These are phyloP conservation scores for Oxycera nigricornis DNA, from an alignment of 2,888 invertebrate species.

Conservation along the genomic window DNA sequence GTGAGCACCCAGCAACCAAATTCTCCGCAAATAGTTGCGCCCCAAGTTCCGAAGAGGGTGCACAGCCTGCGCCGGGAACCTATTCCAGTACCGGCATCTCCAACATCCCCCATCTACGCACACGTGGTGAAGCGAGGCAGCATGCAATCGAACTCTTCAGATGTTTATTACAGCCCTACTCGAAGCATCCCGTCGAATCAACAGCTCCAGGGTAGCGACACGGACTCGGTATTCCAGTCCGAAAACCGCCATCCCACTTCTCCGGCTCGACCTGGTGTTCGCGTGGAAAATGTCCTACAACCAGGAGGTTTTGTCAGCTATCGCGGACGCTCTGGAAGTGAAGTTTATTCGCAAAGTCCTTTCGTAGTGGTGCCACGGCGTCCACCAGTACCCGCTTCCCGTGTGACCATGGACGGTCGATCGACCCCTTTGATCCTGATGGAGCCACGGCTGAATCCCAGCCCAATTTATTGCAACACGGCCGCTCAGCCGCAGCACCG, in stretches of 20 bases:
- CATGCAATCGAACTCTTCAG: slow-evolving; percentile 57
- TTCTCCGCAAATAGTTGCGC: slow-evolving; percentile 51
- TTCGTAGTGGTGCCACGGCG: slow-evolving; percentile 53
- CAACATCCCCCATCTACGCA: slow-evolving; percentile 57
- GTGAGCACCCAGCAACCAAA: slow-evolving; percentile 53
- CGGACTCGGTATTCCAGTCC: slow-evolving; percentile 50
- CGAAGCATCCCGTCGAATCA: slow-evolving; percentile 46
- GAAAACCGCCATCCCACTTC: slow-evolving; percentile 47
- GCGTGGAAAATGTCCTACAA: slow-evolving; percentile 54
- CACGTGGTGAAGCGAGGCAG: slow-evolving; percentile 59
- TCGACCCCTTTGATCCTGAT: slow-evolving; percentile 58
- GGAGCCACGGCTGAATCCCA: slow-evolving; percentile 51
- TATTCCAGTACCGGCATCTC: background rate
- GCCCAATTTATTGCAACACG: slow-evolving; percentile 56
- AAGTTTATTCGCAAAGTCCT: slow-evolving; percentile 50
- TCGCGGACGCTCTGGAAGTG: slow-evolving; percentile 43
- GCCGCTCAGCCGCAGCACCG: slow-evolving; percentile 48
- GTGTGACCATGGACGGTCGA: slow-evolving; percentile 53
- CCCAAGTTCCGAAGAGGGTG: slow-evolving; percentile 58
- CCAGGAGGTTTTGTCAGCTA: slow-evolving; percentile 53
- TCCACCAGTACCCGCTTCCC: slow-evolving; percentile 46
- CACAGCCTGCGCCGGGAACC: slow-evolving; percentile 54
- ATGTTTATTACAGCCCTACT: slow-evolving; percentile 55
- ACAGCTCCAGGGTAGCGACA: slow-evolving; percentile 48
- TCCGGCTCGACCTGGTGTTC: slow-evolving; percentile 55